Conservation (phyloP, 2,113 vertebrate species). For the Pseudolaguvia tuberculata region DNA sequence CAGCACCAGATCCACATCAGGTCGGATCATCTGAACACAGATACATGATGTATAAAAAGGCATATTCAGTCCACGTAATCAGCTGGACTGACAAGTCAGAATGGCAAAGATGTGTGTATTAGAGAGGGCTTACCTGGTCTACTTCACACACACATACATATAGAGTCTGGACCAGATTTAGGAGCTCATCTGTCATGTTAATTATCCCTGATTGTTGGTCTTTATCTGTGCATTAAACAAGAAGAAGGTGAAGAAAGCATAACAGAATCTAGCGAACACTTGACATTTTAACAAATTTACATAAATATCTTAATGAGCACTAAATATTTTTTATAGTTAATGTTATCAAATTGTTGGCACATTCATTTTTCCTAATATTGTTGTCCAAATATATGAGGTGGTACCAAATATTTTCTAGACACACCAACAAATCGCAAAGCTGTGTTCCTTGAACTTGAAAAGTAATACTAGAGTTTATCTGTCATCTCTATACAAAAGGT, state of each 20-base stretch:
- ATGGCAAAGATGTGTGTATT: neutral
- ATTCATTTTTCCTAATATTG: too few species aligned
- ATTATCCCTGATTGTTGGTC: conserved; percentile 38
- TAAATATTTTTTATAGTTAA: neutral
- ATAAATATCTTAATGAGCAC: neutral
- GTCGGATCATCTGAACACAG: conserved; percentile 65
- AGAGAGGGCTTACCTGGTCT: conserved; percentile 66
- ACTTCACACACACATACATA: conserved; percentile 67
- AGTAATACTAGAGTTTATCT: neutral
- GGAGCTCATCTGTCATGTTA: conserved; percentile 64
- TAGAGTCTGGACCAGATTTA: conserved; percentile 66
- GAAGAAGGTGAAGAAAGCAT: neutral
- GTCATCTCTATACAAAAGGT: neutral
- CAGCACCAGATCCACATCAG: conserved; percentile 76
- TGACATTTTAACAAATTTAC: too few species aligned
- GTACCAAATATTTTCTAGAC: too few species aligned
- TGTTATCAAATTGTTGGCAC: too few species aligned
- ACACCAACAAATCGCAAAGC: too few species aligned
- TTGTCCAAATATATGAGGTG: too few species aligned
- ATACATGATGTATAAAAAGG: conserved; percentile 28
- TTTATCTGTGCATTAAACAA: conserved; percentile 38
- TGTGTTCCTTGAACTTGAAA: neutral
- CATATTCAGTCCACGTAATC: neutral
- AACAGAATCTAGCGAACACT: neutral
- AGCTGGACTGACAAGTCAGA: neutral